These are phyloP conservation scores for Paedocypris micromegethes DNA, from an alignment of 2,797 vertebrate genomes.

Conservation along the genomic window DNA sequence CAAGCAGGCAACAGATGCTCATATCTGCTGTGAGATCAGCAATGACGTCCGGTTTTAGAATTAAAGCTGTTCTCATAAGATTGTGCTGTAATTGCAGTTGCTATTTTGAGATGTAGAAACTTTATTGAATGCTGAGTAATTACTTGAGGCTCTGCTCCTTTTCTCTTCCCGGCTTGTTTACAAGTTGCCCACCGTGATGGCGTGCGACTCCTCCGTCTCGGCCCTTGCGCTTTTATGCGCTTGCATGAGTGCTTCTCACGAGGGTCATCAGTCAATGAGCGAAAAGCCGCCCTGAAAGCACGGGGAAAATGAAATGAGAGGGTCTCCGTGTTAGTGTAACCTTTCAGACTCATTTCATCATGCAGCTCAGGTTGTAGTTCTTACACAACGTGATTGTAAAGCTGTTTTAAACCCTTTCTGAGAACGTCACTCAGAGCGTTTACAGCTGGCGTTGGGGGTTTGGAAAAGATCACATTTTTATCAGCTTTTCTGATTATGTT, in stretches of 20 bases:
- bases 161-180: conserved; percentile 20
- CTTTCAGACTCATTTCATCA: conserved; percentile 27
- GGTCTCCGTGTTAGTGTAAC: conserved; percentile 15
- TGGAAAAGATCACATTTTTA: conserved; percentile 42
- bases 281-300: not conserved
- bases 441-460: conserved; percentile 25
- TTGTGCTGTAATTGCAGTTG: not conserved
- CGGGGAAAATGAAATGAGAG: conserved; percentile 32
- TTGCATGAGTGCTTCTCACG: conserved; percentile 28
- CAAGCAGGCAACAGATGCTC: conserved; percentile 7
- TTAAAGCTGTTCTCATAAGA: not conserved
- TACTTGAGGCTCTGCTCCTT: conserved; percentile 11
- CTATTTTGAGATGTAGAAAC: not conserved
- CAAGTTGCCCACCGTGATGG: conserved; percentile 26
- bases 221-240: conserved; percentile 30
- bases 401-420: conserved; percentile 41
- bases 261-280: conserved; percentile 36
- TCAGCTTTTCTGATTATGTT: conserved; percentile 41
- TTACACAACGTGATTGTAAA: conserved; percentile 36
- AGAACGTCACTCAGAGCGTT: conserved; percentile 27
- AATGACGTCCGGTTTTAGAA: not conserved
- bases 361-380: conserved; percentile 33
- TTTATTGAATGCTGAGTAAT: not conserved
- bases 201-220: not conserved
- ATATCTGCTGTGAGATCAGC: conserved; percentile 1